Conservation (phyloP, 2,797 vertebrate genomes). For the Clarias laeviceps region DNA sequence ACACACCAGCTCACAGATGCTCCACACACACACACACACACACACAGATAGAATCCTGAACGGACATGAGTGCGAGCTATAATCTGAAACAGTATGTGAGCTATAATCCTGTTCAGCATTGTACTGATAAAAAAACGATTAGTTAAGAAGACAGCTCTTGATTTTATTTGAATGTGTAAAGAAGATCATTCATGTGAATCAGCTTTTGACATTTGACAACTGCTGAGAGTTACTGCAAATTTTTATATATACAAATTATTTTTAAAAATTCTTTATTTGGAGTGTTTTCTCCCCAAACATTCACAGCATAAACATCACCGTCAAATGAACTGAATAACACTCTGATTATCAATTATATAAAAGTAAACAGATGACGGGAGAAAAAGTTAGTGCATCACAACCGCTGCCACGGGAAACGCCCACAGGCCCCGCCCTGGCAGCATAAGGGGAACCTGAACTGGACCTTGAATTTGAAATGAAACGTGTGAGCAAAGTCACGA, state of each 20-base stretch:
- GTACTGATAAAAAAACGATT: not conserved
- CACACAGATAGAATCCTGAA: not conserved
- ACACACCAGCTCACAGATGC: slow-evolving; percentile 1
- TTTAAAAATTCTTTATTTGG: not conserved
- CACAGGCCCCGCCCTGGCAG: too few species aligned
- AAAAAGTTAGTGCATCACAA: too few species aligned
- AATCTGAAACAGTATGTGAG: not conserved
- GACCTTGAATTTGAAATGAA: too few species aligned
- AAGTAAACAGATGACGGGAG: too few species aligned
- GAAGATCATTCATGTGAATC: not conserved
- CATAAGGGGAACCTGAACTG: too few species aligned
- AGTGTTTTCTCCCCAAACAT: too few species aligned
- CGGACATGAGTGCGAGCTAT: not conserved
- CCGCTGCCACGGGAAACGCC: too few species aligned
- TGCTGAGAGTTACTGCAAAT: not conserved
- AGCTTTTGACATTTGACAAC: not conserved
- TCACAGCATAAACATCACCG: too few species aligned
- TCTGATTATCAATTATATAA: too few species aligned
- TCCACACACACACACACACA: not conserved
- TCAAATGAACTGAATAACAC: too few species aligned
- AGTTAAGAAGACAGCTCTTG: not conserved
- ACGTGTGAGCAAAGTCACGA: too few species aligned
- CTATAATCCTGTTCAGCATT: not conserved
- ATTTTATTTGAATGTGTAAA: not conserved
- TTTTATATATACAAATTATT: not conserved